Conservation (phyloP, 2,113 vertebrate species). For the Tympanuchus pallidicinctus region DNA sequence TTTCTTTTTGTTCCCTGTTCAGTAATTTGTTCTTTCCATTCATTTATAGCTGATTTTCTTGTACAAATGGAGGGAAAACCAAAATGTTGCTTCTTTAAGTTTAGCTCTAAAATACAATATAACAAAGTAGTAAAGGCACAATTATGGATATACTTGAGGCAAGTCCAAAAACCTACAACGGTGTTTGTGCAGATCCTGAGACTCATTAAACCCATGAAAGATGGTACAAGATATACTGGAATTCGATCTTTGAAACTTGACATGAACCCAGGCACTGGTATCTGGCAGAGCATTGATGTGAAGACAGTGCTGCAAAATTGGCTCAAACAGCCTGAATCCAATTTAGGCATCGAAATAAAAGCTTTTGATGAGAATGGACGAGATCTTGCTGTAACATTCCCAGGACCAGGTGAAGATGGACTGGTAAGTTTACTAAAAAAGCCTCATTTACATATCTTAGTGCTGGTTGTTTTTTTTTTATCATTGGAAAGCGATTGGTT, state of each 20-base stretch:
- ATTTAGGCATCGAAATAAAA: slow-evolving; percentile 98
- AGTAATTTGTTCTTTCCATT: slow-evolving; percentile 71
- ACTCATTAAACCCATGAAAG: slow-evolving; percentile 90
- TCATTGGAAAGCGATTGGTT: slow-evolving; percentile 7
- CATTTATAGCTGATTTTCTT: slow-evolving; percentile 86
- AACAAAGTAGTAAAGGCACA: slow-evolving; percentile 93
- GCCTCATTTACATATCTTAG: background rate
- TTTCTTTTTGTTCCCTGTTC: slow-evolving; percentile 58
- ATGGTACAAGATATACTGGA: slow-evolving; percentile 88
- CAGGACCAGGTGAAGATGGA: slow-evolving; percentile 91
- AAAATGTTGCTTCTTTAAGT: slow-evolving; percentile 96
- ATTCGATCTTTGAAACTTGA: slow-evolving; percentile 98
- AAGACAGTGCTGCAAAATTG: slow-evolving; percentile 95
- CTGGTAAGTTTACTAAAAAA: slow-evolving; percentile 86
- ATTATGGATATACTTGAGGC: slow-evolving; percentile 95
- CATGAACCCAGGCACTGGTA: slow-evolving; percentile 89
- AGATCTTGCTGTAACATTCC: slow-evolving; percentile 91
- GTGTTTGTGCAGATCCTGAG: slow-evolving; percentile 97
- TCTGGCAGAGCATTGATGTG: slow-evolving; percentile 98
- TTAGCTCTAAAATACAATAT: slow-evolving; percentile 91
- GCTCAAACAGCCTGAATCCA: slow-evolving; percentile 98
- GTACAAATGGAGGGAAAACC: slow-evolving; percentile 89
- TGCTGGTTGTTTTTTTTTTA: background rate
- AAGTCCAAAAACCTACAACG: slow-evolving; percentile 87
- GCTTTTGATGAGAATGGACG: slow-evolving; percentile 91